phyloP scores from a whole-genome alignment of 2,888 invertebrate genomes.

The Glaucopsyche alexis region DNA sequence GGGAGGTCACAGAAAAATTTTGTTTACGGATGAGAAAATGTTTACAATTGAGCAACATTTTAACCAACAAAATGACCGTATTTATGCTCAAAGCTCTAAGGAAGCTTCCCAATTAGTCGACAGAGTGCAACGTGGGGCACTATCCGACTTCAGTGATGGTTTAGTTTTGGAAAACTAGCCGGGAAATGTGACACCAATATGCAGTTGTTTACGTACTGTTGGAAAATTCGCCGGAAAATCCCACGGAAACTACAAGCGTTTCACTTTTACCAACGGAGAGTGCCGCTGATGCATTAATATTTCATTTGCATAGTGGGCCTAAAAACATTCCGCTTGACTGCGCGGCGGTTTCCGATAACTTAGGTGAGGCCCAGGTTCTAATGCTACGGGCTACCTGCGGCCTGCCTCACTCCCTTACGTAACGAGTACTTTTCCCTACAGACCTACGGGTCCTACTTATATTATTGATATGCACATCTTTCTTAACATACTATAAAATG shows the following conservation, averaged over 20 bases:
- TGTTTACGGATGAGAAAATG: too few relatives aligned
- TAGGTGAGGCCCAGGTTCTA: background rate
- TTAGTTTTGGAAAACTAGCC: too few relatives aligned
- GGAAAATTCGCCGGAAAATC: background rate
- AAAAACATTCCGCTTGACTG: background rate
- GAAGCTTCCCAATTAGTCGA: too few relatives aligned
- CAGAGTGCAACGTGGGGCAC: too few relatives aligned
- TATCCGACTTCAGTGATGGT: too few relatives aligned
- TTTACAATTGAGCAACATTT: too few relatives aligned
- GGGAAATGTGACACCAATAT: background rate
- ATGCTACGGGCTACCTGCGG: too few relatives aligned
- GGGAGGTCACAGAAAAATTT: too few relatives aligned
- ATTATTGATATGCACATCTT: background rate
- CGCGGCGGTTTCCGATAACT: background rate
- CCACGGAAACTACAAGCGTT: background rate
- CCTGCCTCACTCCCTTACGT: background rate
- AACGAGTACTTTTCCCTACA: background rate
- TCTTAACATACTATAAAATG: too few relatives aligned
- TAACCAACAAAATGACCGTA: too few relatives aligned
- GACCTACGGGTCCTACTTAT: background rate
- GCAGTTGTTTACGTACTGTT: background rate
- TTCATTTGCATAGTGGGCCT: background rate
- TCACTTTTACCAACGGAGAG: background rate
- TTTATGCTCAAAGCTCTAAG: too few relatives aligned
- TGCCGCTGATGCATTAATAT: background rate